Base-by-base conservation (phyloP, 1,140 invertebrate species). In the Eueides isabella region DNA sequence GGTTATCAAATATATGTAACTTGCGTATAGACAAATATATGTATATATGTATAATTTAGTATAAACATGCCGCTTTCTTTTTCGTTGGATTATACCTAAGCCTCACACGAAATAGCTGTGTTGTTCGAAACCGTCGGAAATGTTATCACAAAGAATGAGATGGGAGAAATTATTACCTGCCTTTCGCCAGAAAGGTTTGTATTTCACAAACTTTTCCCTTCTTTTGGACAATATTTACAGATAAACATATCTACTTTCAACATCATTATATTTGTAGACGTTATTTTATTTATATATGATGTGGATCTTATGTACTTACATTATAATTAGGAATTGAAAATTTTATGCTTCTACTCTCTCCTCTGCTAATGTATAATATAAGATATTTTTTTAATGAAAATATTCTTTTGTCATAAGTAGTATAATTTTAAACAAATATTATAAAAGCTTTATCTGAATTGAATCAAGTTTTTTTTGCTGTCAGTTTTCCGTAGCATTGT, bases 101-200 rank as follows among this genome's bases (percentile, higher is more conserved):
- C 66, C 67, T 48, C n/a, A 31, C 29, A 19, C 44, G 38, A 48
- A 55, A 68, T 55, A 68, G 29, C 30, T 68, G 11, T 48, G 30
- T 68, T 68, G 29, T 68, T 55, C 44, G 67, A 68, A 68, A 7
- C 41, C 19, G n/a, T 5, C 30, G 16, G 12, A 68, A 68, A 68
- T 68, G 16, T 61, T 68, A 61, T 68, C 16, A 61, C 29, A 30
- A 30, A 67, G 28, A 67, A 67, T 67, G 44, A 67, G 16, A 67
- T 55, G 44, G 28, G n/a, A 68, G 11, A 68, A 68, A 28, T 28
- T 67, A 28, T 61, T 31, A 62, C 16, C 14, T 30, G 61, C 14
- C 11, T 31, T 16, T 23, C 44, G 5, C 44, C 7, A 55, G 19
- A 19, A 23, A 19, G 44, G 9, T 55, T 55, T 23, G 44, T 55